Evolutionary conservation across 2,113 vertebrate genomes (phyloP).

Genomic region (Progne subis): DNA sequence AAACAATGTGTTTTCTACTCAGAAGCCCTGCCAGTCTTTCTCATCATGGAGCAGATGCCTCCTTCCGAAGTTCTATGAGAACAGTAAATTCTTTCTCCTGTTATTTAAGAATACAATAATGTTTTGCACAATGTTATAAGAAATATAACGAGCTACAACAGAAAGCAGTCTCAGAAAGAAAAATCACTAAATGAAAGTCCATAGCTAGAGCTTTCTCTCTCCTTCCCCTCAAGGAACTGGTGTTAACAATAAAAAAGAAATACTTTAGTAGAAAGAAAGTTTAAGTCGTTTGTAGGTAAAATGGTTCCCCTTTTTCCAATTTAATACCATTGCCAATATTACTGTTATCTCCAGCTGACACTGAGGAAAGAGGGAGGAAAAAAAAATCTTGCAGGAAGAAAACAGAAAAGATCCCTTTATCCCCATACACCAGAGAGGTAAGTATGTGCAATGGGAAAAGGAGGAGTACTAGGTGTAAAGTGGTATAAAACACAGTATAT

Average conservation of each 20-base stretch:
- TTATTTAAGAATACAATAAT: conserved; percentile 18
- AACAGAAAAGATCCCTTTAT: neutral
- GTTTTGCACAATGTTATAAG: neutral
- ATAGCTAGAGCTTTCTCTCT: neutral
- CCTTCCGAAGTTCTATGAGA: neutral
- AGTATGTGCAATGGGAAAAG: neutral
- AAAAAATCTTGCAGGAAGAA: neutral
- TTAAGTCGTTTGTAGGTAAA: conserved; percentile 25
- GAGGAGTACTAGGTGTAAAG: neutral
- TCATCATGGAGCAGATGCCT: neutral
- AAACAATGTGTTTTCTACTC: neutral
- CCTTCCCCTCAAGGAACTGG: neutral
- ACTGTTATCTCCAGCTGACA: neutral
- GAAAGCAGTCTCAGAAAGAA: conserved; percentile 21
- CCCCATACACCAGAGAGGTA: neutral
- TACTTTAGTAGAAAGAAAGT: neutral
- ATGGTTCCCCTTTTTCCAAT: conserved; percentile 1
- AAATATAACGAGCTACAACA: neutral
- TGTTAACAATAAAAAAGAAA: conserved; percentile 31
- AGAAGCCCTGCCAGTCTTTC: neutral
- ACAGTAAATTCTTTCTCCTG: neutral
- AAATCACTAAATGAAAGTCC: neutral
- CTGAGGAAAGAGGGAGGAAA: neutral
- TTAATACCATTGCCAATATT: neutral
- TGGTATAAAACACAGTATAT: accelerated